These are phyloP conservation scores for Patella vulgata DNA, from an alignment of 1,140 invertebrate genomes.

Conservation along the genomic window DNA sequence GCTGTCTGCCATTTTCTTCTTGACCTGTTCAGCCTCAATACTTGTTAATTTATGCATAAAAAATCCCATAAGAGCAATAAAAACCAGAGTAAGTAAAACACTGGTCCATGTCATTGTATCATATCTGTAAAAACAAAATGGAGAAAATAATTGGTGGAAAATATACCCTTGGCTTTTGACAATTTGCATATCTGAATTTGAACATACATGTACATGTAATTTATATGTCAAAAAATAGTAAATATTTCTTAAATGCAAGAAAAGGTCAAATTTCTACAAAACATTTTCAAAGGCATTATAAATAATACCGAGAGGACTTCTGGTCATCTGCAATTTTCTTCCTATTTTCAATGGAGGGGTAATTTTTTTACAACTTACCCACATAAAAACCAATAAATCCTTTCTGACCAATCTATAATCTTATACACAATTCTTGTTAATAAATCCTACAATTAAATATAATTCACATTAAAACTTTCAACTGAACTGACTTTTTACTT, in stretches of 20 bases:
- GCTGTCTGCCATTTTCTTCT: conserved; percentile 83
- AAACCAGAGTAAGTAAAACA: conserved; percentile 81
- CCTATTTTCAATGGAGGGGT: no score
- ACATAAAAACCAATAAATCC: conserved; percentile 29
- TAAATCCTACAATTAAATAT: conserved; percentile 42
- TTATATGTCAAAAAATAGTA: no score
- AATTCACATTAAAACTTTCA: not conserved
- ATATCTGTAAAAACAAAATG: conserved; percentile 70
- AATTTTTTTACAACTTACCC: conserved; percentile 33
- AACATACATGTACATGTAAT: no score
- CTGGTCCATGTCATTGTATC: conserved; percentile 84
- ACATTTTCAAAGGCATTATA: no score
- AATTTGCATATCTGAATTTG: no score
- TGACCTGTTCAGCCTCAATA: conserved; percentile 70
- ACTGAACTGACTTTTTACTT: no score
- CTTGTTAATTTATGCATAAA: conserved; percentile 89
- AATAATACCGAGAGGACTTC: no score
- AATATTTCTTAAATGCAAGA: no score
- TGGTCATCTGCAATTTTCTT: no score
- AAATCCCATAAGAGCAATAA: conserved; percentile 85
- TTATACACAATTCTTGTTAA: conserved; percentile 49
- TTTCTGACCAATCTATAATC: conserved; percentile 50
- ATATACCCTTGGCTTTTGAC: no score
- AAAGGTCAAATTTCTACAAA: no score
- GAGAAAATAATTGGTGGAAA: no score